phyloP scores from a whole-genome alignment of 1,140 invertebrate genomes.

The Zaprionus tsacasi region DNA sequence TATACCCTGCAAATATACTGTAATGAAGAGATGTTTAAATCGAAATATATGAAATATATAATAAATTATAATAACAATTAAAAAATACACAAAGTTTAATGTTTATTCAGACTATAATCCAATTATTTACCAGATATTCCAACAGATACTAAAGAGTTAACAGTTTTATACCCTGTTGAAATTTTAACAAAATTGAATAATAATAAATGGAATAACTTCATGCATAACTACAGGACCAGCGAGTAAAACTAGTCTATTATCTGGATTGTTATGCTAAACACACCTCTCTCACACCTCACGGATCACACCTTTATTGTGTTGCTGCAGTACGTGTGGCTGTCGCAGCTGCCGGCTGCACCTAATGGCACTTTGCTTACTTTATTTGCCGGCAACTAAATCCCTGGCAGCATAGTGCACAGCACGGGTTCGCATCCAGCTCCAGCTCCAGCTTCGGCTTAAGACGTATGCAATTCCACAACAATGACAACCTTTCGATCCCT shows the following conservation, averaged over 20 bases:
- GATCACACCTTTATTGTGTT: background rate
- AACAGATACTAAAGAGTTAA: background rate
- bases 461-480: constrained; percentile 33
- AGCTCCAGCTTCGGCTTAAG: constrained; percentile 38
- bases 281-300: background rate
- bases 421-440: background rate
- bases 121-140: no score
- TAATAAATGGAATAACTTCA: background rate
- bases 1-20: background rate
- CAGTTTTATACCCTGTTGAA: background rate
- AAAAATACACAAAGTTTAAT: no score
- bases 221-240: background rate
- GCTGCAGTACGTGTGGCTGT: constrained; percentile 3
- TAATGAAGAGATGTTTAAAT: background rate
- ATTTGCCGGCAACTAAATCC: constrained; percentile 43
- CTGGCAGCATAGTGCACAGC: constrained; percentile 23
- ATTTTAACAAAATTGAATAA: background rate
- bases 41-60: no score
- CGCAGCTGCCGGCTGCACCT: constrained; percentile 28
- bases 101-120: no score
- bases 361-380: constrained; percentile 47
- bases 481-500: constrained; percentile 12
- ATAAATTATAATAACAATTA: no score
- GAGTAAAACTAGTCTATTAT: constrained; percentile 1
- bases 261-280: constrained; percentile 7